phyloP scores from a whole-genome alignment of 1,140 invertebrate species.

The Leptinotarsa defecta region DNA sequence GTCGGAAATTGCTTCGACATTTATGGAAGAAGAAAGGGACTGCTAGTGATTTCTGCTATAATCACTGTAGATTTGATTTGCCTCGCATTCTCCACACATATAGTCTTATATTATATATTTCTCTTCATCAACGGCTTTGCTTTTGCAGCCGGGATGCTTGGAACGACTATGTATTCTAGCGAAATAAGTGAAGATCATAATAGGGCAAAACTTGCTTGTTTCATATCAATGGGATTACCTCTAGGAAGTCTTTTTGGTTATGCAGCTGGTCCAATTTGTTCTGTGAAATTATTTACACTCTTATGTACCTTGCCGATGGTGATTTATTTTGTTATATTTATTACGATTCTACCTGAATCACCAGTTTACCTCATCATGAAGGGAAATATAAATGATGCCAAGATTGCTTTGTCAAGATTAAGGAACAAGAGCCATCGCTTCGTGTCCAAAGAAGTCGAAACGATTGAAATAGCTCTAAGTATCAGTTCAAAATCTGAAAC shows the following conservation, averaged over 20 bases:
- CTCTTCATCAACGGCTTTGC: constrained; percentile 57
- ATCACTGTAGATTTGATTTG: constrained; percentile 20
- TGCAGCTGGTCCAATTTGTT: constrained; percentile 62
- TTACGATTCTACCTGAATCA: constrained; percentile 68
- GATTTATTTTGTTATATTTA: constrained; percentile 61
- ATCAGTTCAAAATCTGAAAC: constrained; percentile 47
- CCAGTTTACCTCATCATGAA: constrained; percentile 72
- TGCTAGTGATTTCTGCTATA: constrained; percentile 53
- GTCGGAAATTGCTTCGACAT: constrained; percentile 53
- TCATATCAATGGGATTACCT: constrained; percentile 43
- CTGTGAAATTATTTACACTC: constrained; percentile 62
- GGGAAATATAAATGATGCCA: constrained; percentile 64
- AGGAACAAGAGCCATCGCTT: constrained; percentile 60
- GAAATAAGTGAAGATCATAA: constrained; percentile 57
- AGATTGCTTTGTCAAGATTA: constrained; percentile 66
- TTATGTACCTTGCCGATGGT: constrained; percentile 57
- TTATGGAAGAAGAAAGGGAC: constrained; percentile 56
- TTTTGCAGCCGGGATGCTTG: constrained; percentile 57
- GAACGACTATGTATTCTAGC: constrained; percentile 59
- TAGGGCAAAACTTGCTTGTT: constrained; percentile 43
- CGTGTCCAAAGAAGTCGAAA: constrained; percentile 24
- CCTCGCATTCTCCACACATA: constrained; percentile 48
- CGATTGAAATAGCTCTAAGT: constrained; percentile 17
- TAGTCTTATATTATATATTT: constrained; percentile 54
- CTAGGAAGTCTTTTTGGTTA: constrained; percentile 57